phyloP scores from a whole-genome alignment of 2,888 invertebrate species.

The Drymonia ruficornis region DNA sequence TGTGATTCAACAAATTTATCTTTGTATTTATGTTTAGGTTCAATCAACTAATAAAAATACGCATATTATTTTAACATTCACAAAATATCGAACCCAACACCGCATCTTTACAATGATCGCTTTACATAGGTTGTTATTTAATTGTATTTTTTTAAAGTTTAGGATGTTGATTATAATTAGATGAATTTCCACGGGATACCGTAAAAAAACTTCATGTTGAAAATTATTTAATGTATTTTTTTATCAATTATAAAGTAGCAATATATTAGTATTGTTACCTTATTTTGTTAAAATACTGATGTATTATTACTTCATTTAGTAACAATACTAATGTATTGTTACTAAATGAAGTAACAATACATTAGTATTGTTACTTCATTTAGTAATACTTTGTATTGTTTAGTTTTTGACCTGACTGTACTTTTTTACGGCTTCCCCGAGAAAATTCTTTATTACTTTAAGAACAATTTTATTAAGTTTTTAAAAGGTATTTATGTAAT shows the following conservation, averaged over 20 bases:
- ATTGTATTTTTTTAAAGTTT: constrained; percentile 2
- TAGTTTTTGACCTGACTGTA: no score
- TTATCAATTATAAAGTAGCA: background rate
- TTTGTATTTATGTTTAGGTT: no score
- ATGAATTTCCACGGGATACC: background rate
- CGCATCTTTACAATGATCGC: constrained; percentile 65
- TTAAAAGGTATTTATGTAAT: background rate
- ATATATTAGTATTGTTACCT: no score
- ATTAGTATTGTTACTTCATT: no score
- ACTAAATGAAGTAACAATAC: no score
- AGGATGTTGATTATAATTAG: background rate
- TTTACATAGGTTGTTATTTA: constrained; percentile 41
- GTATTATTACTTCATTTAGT: no score
- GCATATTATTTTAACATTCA: constrained; percentile 24
- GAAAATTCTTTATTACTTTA: background rate
- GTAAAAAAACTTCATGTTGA: background rate
- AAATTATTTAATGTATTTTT: no score
- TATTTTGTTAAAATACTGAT: no score
- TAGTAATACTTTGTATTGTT: no score
- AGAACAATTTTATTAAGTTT: background rate
- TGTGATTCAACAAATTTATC: no score
- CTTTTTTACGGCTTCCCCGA: background rate
- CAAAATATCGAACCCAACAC: constrained; percentile 44
- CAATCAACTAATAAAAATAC: background rate
- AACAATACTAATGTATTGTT: no score